Evolutionary conservation across 2,888 invertebrate species (phyloP).

Genomic region (Sesamia inferens): DNA sequence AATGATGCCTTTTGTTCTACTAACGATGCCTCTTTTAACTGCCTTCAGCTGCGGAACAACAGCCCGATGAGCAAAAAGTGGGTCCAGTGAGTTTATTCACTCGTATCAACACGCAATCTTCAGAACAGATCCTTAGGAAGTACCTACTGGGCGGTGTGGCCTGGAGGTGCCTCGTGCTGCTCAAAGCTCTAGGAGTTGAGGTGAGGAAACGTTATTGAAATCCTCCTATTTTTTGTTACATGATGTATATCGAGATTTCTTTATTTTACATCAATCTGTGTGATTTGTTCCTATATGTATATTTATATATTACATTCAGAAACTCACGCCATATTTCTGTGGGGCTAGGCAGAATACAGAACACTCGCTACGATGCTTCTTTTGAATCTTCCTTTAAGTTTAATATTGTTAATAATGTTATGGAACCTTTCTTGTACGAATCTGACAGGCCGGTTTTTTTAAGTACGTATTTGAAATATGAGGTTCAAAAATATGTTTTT

Average conservation of each 20-base stretch:
- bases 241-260: no score
- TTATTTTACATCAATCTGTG: no score
- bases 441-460: no score
- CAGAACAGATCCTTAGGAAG: conserved; percentile 83
- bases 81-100: conserved; percentile 80
- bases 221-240: not conserved
- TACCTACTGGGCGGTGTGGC: conserved; percentile 90
- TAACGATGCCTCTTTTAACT: not conserved
- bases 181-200: conserved; percentile 90
- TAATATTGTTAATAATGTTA: no score
- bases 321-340: no score
- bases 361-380: no score
- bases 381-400: no score
- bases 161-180: conserved; percentile 90
- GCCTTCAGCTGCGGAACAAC: conserved; percentile 64
- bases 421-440: no score
- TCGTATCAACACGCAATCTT: conserved; percentile 76
- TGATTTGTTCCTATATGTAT: no score
- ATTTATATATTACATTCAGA: no score
- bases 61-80: conserved; percentile 62
- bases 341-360: no score
- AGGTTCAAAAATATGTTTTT: not conserved
- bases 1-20: not conserved
- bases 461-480: no score
- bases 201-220: conserved; percentile 66